phyloP scores from a whole-genome alignment of 2,888 invertebrate genomes.

The Caenorhabditis panamensis region DNA sequence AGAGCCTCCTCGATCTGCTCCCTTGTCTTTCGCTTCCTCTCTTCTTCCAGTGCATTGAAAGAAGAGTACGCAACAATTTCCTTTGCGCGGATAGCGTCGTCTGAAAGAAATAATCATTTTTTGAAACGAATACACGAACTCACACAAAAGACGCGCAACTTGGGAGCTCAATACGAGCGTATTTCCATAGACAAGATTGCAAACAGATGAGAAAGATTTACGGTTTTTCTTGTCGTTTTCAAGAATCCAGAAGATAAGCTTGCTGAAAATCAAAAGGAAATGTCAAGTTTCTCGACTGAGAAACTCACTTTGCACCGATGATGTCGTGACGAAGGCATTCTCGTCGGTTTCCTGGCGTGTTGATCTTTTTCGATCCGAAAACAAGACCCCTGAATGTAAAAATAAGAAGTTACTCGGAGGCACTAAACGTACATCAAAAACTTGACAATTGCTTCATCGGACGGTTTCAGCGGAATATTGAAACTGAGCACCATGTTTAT shows the following conservation, averaged over 20 bases:
- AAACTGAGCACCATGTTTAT: conserved; percentile 24
- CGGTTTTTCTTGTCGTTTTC: conserved; percentile 10
- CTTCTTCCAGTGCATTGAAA: conserved; percentile 23
- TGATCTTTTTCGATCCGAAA: conserved; percentile 22
- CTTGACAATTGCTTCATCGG: conserved; percentile 25
- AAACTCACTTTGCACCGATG: conserved; percentile 6
- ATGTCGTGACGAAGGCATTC: conserved; percentile 31
- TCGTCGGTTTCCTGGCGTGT: not conserved
- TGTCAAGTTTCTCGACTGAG: no score
- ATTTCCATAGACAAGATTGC: conserved; percentile 40
- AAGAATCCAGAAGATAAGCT: conserved; percentile 10
- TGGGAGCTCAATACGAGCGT: conserved; percentile 31
- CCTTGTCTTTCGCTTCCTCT: conserved; percentile 25
- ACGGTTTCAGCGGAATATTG: conserved; percentile 27
- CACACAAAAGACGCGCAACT: conserved; percentile 28
- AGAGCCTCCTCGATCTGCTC: conserved; percentile 22
- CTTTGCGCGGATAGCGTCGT: conserved; percentile 20
- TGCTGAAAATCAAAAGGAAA: conserved; percentile 3
- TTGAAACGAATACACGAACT: not conserved
- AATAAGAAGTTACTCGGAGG: no score
- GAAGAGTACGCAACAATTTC: conserved; percentile 16
- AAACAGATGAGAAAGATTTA: conserved; percentile 11
- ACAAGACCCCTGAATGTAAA: conserved; percentile 19
- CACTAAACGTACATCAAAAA: conserved; percentile 23
- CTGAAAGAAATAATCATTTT: conserved; percentile 14